Base-by-base conservation (phyloP, 2,888 invertebrate genomes). In the Cryptops parisi region DNA sequence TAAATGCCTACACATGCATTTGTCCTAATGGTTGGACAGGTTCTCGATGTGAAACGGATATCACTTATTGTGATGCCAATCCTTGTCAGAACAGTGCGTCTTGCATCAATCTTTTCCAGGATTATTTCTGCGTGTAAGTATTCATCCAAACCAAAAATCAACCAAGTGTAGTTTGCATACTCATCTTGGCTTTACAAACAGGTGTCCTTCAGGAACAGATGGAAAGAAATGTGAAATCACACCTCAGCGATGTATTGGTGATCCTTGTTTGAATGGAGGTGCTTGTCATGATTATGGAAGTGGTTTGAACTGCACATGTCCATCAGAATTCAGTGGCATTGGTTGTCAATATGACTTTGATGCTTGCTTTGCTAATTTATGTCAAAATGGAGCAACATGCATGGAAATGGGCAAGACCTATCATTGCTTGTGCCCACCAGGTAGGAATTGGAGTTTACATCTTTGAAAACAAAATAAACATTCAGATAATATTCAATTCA, bases 201-300 rank as follows among this genome's bases (percentile, higher is more conserved):
- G 82, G 6, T 91, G 91, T 64, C 90, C 90, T 45, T 88, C 87
- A 58, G 93, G 94, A 62, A 94, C 93, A 1, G 93, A 93, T 64
- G 96, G 94, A 9, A 93, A 94, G 70, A 85, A 91, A 67, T 96
- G 96, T 68, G 93, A 94, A 71, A 90, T 90, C 0, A 91, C 94
- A 0, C 94, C 94, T 2, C 91, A 94, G 70, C 79, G 94, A 58
- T 90, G 90, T 66, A 85, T 90, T 56, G 90, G 90, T 24, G 83
- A 83, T 63, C 90, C 90, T 3, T 96, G 94, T 67, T 91, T 91
- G 87, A 93, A 96, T 64, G 88, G 85, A 45, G 94, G 94, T 51
- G 84, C 84, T 66, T 96, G 94, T 63, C 89, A 89, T 71, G 94
- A 94, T 68, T 94, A 87, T 63, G 94, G 94, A 4, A 91, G 90